Evolutionary conservation across 2,113 vertebrate genomes (phyloP).

Genomic region (Dipodomys stephensi): DNA sequence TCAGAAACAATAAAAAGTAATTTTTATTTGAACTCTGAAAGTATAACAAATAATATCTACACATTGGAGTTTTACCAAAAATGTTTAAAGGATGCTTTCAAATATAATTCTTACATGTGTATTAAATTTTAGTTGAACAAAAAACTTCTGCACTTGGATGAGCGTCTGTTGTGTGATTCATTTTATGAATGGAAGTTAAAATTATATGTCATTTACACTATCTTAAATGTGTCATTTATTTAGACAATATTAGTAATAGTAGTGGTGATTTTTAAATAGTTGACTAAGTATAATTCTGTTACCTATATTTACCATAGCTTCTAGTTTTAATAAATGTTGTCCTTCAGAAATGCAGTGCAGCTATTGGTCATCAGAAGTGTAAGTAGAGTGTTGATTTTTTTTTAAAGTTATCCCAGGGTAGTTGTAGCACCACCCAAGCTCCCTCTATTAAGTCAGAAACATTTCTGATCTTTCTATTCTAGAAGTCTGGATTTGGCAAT

Average conservation of each 20-base stretch:
- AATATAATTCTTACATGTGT: background rate
- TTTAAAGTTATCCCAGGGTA: background rate
- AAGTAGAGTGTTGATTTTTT: background rate
- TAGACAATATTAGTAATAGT: background rate
- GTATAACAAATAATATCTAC: background rate
- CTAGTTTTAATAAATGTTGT: background rate
- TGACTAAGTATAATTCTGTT: background rate
- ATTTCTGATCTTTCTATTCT: background rate
- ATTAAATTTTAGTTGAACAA: background rate
- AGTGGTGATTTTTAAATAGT: background rate
- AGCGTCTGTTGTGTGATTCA: background rate
- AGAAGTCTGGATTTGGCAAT: background rate
- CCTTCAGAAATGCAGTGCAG: background rate
- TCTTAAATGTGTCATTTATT: background rate
- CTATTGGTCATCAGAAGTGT: background rate
- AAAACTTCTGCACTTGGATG: background rate
- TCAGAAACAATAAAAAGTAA: background rate
- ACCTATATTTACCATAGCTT: background rate
- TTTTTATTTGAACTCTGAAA: constrained; percentile 17
- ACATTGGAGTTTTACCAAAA: background rate
- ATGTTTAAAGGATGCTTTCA: background rate
- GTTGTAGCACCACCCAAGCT: accelerated
- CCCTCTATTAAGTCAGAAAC: background rate
- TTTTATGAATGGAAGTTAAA: background rate
- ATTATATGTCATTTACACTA: background rate